These are phyloP conservation scores for Vicugna pacos DNA, from an alignment of 2,113 vertebrate genomes.

Conservation along the genomic window DNA sequence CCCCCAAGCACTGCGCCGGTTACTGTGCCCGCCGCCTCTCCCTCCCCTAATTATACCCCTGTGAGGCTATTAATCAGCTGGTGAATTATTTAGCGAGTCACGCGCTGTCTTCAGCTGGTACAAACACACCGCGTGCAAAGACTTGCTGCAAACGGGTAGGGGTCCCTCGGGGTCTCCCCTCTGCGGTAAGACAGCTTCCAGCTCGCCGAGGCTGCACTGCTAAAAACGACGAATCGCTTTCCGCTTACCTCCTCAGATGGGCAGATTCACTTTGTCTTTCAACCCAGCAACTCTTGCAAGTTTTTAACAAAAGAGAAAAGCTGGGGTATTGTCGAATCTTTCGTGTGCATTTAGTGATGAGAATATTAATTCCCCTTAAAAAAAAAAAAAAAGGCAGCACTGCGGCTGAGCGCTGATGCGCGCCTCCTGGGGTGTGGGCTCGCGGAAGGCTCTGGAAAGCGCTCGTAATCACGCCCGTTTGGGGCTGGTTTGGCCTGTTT, in stretches of 20 bases:
- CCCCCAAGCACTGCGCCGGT: slow-evolving; percentile 98
- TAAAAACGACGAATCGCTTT: slow-evolving; percentile 79
- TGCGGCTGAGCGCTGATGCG: slow-evolving; percentile 71
- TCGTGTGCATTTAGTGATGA: slow-evolving; percentile 73
- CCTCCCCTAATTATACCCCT: slow-evolving; percentile 99
- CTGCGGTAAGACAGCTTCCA: slow-evolving; percentile 81
- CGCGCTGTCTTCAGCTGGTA: slow-evolving; percentile 95
- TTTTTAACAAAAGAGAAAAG: slow-evolving; percentile 86
- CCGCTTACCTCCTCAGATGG: slow-evolving; percentile 84
- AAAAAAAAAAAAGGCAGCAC: slow-evolving; percentile 43
- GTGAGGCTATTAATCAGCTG: slow-evolving; percentile 99
- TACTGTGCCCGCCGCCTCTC: slow-evolving; percentile 97
- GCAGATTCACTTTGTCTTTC: slow-evolving; percentile 85
- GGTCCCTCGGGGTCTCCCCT: slow-evolving; percentile 86
- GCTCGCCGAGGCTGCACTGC: slow-evolving; percentile 74
- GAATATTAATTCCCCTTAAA: slow-evolving; percentile 86
- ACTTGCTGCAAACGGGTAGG: slow-evolving; percentile 83
- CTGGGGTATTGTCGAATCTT: slow-evolving; percentile 80
- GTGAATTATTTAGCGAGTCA: slow-evolving; percentile 99
- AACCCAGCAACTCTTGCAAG: slow-evolving; percentile 81
- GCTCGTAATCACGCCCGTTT: slow-evolving; percentile 60
- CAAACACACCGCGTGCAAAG: slow-evolving; percentile 91
- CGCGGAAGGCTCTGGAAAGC: slow-evolving; percentile 64
- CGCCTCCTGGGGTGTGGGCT: slow-evolving; percentile 69
- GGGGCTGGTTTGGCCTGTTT: neutral